Conservation (phyloP, 2,888 invertebrate species). For the Phragmatobia fuliginosa region DNA sequence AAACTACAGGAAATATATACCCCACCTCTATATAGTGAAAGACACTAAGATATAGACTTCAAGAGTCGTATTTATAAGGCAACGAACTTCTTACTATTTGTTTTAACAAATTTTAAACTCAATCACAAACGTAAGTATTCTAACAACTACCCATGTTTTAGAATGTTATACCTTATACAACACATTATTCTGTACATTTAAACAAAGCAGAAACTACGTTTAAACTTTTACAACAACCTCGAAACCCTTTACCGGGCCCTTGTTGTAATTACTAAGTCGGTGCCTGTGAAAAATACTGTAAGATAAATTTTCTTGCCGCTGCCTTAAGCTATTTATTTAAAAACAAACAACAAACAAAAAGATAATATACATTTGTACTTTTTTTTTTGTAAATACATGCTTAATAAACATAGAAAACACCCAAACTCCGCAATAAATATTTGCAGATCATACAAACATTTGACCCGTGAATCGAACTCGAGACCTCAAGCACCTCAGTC, state of each 20-base stretch:
- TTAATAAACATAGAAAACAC: too few relatives aligned
- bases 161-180: neutral
- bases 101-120: slow-evolving; percentile 1
- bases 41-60: neutral
- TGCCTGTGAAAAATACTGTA: slow-evolving; percentile 15
- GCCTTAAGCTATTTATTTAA: neutral
- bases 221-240: slow-evolving; percentile 31
- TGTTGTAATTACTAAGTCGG: slow-evolving; percentile 29
- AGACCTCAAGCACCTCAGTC: too few relatives aligned
- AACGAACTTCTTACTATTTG: neutral
- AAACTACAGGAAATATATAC: too few relatives aligned
- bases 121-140: slow-evolving; percentile 4
- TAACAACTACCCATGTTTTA: slow-evolving; percentile 8
- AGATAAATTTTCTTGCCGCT: slow-evolving; percentile 7
- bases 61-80: neutral
- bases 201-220: slow-evolving; percentile 27
- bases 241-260: slow-evolving; percentile 20
- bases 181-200: slow-evolving; percentile 15
- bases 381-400: too few relatives aligned
- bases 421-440: too few relatives aligned
- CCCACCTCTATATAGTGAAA: too few relatives aligned
- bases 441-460: too few relatives aligned
- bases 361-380: too few relatives aligned
- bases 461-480: too few relatives aligned
- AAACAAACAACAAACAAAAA: too few relatives aligned